Evolutionary conservation across 2,888 invertebrate species (phyloP), one percentile per base, ranked within the genome.

Genomic region (Pristionchus arcanus): DNA sequence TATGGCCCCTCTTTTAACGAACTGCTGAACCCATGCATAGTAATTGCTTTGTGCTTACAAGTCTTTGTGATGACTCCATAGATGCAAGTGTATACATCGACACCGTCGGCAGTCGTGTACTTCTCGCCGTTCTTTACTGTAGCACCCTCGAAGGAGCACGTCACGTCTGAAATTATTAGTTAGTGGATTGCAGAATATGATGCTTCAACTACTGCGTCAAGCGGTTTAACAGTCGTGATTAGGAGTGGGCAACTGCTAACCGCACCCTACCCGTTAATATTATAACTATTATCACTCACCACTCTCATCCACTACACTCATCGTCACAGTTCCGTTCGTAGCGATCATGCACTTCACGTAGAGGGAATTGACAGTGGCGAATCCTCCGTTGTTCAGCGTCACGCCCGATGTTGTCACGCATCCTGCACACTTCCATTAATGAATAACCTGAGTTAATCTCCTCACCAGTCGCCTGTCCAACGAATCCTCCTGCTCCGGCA

Each of bases 51-150:
- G 1, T 42, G 37, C 74, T 71, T n/a, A 88, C 88, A 74, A 55
- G 77, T 88, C 88, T 88, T 88, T 0, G 53, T 37, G 37, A 88
- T 59, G 53, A 88, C 77, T 53, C 88, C 88, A 55, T 77, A 88
- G 31, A 42, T 55, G 59, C 88, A 88, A 34, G 53, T 53, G 34
- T 59, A 77, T 13, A 88, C 34, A 31, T 55, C 55, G 21, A 59
- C 77, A 28, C 77, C 77, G 59, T 77, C 88, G 34, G 53, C 25
- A 74, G 55, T 37, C 16, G 74, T 88, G 59, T 55, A 49, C 53
- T 49, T 87, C 87, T 55, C 74, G 19, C 55, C 53, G 31, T 55
- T 74, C 34, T 74, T 77, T 21, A 77, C 31, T 34, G 53, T 74
- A 13, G 59, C 49, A 2, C 77, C 77, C 25, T 88, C 31, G 31